A percentile compares a stretch with the other conserved stretches of the same genome.
These are phyloP conservation scores for Lamellibrachia luymesi DNA, from an alignment of 1,140 invertebrate species.

Conservation along the genomic window DNA sequence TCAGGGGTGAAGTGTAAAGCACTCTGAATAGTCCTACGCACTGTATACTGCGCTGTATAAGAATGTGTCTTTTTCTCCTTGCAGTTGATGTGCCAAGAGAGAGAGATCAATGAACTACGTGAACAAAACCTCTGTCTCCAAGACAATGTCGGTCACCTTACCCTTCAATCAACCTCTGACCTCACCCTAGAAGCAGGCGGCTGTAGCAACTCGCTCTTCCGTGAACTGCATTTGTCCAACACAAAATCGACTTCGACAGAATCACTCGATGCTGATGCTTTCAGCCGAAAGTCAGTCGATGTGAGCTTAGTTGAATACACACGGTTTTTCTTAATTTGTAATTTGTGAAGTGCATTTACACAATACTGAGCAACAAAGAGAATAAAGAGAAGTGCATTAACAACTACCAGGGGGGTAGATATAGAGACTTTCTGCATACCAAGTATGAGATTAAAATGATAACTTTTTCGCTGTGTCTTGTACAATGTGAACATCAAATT, in stretches of 20 bases:
- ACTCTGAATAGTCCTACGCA: too few relatives aligned
- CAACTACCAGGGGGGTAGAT: too few relatives aligned
- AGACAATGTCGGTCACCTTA: slow-evolving; percentile 55
- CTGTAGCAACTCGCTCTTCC: slow-evolving; percentile 28
- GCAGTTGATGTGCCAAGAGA: slow-evolving; percentile 58
- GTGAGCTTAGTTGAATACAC: not conserved
- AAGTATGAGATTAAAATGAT: too few relatives aligned
- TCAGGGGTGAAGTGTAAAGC: too few relatives aligned
- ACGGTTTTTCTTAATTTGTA: not conserved
- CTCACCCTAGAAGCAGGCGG: not conserved
- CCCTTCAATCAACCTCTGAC: slow-evolving; percentile 28
- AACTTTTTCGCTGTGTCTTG: too few relatives aligned
- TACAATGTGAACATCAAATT: too few relatives aligned
- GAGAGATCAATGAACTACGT: slow-evolving; percentile 66
- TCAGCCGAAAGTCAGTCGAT: not conserved
- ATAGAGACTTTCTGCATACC: too few relatives aligned
- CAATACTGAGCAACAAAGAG: too few relatives aligned
- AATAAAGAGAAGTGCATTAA: too few relatives aligned
- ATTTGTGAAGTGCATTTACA: too few relatives aligned
- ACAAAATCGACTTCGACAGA: slow-evolving; percentile 8
- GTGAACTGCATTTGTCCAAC: slow-evolving; percentile 20
- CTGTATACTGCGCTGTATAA: too few relatives aligned
- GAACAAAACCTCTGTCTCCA: slow-evolving; percentile 59
- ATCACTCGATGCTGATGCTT: not conserved
- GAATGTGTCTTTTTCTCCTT: not conserved